A percentile compares a stretch with the other conserved stretches of the same genome.
phyloP scores from a whole-genome alignment of 1,140 invertebrate species.

The Kradibia gibbosae region DNA sequence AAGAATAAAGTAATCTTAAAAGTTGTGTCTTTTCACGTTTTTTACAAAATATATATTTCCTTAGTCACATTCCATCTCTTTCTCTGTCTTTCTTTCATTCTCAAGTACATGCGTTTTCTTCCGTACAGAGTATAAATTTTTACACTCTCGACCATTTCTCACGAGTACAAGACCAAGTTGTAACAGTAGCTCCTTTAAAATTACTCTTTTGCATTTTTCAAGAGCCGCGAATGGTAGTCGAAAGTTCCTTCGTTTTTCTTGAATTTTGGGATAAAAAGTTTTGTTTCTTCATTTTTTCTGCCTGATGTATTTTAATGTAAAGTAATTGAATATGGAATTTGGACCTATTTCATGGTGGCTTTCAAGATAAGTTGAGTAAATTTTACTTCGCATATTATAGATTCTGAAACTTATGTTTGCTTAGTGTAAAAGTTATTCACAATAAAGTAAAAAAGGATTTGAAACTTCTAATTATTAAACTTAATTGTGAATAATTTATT shows the following conservation, averaged over 20 bases:
- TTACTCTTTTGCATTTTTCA: slow-evolving; percentile 53
- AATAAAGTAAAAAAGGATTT: background rate
- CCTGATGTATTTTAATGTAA: slow-evolving; percentile 28
- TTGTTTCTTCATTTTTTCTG: slow-evolving; percentile 19
- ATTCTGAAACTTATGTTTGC: background rate
- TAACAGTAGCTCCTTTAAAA: slow-evolving; percentile 41
- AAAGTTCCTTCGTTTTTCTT: slow-evolving; percentile 27
- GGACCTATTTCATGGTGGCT: slow-evolving; percentile 43
- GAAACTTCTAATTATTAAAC: background rate
- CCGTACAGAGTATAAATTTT: slow-evolving; percentile 36
- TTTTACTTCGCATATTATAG: slow-evolving; percentile 12
- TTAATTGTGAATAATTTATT: background rate
- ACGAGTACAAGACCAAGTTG: background rate
- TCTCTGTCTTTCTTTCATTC: background rate
- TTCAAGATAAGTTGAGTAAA: slow-evolving; percentile 50
- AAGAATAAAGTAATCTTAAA: background rate
- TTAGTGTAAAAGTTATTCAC: background rate
- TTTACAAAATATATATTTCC: slow-evolving; percentile 11
- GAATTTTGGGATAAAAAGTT: slow-evolving; percentile 15
- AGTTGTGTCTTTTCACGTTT: slow-evolving; percentile 32
- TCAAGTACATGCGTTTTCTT: slow-evolving; percentile 10
- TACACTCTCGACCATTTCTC: slow-evolving; percentile 44
- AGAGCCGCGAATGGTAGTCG: slow-evolving; percentile 6
- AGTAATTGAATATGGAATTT: slow-evolving; percentile 42
- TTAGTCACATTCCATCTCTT: background rate